Conservation (phyloP, 2,888 invertebrate genomes). For the Amorpha juglandis region DNA sequence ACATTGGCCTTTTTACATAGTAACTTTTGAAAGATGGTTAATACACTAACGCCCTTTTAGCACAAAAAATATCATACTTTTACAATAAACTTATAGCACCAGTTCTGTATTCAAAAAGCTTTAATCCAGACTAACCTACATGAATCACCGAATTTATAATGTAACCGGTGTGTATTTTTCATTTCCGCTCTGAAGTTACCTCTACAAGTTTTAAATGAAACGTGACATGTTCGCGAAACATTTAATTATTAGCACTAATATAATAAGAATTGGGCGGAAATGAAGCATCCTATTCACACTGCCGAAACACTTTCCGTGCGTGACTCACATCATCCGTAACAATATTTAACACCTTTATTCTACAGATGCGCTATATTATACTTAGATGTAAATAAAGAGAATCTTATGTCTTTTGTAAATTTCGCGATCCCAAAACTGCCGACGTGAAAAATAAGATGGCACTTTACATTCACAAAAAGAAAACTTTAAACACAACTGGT, state of each 20-base stretch:
- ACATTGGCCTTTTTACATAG: no score
- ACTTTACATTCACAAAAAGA: slow-evolving; percentile 68
- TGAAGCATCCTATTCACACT: slow-evolving; percentile 60
- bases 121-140: slow-evolving; percentile 44
- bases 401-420: slow-evolving; percentile 44
- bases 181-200: slow-evolving; percentile 65
- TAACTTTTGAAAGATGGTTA: no score
- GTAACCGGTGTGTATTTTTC: slow-evolving; percentile 63
- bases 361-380: slow-evolving; percentile 60
- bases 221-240: slow-evolving; percentile 67
- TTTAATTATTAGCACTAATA: slow-evolving; percentile 70
- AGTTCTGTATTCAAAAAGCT: slow-evolving; percentile 37
- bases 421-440: slow-evolving; percentile 42
- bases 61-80: no score
- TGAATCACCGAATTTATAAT: slow-evolving; percentile 65
- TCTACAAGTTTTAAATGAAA: slow-evolving; percentile 70
- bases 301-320: slow-evolving; percentile 51
- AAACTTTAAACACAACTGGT: slow-evolving; percentile 66
- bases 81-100: not conserved
- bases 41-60: no score
- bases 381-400: slow-evolving; percentile 45
- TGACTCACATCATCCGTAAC: slow-evolving; percentile 44
- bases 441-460: slow-evolving; percentile 63
- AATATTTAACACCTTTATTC: slow-evolving; percentile 40
- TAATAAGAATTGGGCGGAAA: slow-evolving; percentile 63